A percentile compares a stretch with the other conserved stretches of the same genome.
These are phyloP conservation scores for Eustalomyia histrio DNA, from an alignment of 2,888 invertebrate genomes.

Conservation along the genomic window DNA sequence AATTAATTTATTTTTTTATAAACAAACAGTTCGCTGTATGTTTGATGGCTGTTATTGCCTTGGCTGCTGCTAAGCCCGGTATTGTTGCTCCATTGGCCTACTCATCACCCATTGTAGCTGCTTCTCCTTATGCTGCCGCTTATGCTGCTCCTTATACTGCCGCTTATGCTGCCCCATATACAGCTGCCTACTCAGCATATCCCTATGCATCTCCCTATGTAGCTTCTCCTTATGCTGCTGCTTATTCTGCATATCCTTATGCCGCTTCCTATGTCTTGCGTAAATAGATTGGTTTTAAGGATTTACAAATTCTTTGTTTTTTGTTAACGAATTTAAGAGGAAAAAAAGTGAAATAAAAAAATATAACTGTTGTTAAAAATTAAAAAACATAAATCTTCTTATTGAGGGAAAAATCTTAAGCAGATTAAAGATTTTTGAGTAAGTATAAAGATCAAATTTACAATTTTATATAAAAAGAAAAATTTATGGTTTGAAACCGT, in stretches of 20 bases:
- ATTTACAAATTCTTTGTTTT: constrained; percentile 10
- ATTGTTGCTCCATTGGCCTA: constrained; percentile 66
- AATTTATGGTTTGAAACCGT: too few relatives aligned
- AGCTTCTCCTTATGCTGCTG: constrained; percentile 70
- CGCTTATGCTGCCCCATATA: constrained; percentile 67
- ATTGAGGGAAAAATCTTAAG: background rate
- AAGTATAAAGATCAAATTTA: too few relatives aligned
- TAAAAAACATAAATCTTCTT: background rate
- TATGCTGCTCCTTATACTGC: constrained; percentile 67
- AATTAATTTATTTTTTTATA: too few relatives aligned
- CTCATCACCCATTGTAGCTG: constrained; percentile 63
- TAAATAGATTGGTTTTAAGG: constrained; percentile 46
- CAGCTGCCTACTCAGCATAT: constrained; percentile 66
- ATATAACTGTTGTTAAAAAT: constrained; percentile 13
- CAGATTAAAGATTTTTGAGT: too few relatives aligned
- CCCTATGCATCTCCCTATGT: constrained; percentile 67
- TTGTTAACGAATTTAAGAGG: constrained; percentile 18
- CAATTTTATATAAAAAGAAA: too few relatives aligned
- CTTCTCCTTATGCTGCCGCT: constrained; percentile 60
- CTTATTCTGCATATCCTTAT: constrained; percentile 72
- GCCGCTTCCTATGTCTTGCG: constrained; percentile 52
- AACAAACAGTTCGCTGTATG: constrained; percentile 63
- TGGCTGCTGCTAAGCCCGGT: constrained; percentile 68
- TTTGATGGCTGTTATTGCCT: constrained; percentile 67
- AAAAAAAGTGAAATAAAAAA: constrained; percentile 12